Evolutionary conservation across 2,113 vertebrate genomes (phyloP).

Genomic region (Tupaia chinensis): DNA sequence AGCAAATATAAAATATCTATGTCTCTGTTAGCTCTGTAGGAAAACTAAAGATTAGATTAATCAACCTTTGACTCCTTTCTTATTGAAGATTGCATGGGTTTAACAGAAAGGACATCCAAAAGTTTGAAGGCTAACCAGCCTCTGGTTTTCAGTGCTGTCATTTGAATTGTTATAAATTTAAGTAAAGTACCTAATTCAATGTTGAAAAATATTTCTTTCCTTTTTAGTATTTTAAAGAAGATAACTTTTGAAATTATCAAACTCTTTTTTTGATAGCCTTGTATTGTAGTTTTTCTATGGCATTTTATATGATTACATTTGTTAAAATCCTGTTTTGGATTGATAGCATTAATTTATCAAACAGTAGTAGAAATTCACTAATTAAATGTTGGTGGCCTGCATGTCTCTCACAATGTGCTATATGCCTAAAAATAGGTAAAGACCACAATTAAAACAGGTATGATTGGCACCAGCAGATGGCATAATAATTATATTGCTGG

Average conservation of each 20-base stretch:
- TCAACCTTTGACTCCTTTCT: neutral
- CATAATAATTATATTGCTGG: too few relatives aligned
- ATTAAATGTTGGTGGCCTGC: constrained; percentile 14
- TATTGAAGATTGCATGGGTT: neutral
- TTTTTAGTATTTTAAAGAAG: constrained; percentile 46
- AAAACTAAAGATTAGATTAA: constrained; percentile 5
- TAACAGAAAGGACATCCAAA: neutral
- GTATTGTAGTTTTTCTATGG: constrained; percentile 19
- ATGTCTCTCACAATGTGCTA: neutral
- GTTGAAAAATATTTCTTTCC: neutral
- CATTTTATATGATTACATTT: constrained; percentile 38
- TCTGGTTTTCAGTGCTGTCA: constrained; percentile 24
- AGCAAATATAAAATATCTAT: neutral
- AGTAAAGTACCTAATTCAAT: neutral
- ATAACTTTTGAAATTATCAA: constrained; percentile 45
- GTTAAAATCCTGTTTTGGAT: constrained; percentile 40
- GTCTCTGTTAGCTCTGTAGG: neutral
- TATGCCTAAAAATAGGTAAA: neutral
- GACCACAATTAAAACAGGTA: neutral
- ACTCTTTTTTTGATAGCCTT: neutral
- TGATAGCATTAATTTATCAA: constrained; percentile 42
- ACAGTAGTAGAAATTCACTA: neutral
- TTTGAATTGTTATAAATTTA: constrained; percentile 28
- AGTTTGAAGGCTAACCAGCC: neutral
- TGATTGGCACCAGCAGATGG: neutral